Percentiles rank a stretch among this genome's conserved stretches.
These are phyloP conservation scores for Cephus cinctus DNA, from an alignment of 1,140 invertebrate genomes.

Conservation along the genomic window DNA sequence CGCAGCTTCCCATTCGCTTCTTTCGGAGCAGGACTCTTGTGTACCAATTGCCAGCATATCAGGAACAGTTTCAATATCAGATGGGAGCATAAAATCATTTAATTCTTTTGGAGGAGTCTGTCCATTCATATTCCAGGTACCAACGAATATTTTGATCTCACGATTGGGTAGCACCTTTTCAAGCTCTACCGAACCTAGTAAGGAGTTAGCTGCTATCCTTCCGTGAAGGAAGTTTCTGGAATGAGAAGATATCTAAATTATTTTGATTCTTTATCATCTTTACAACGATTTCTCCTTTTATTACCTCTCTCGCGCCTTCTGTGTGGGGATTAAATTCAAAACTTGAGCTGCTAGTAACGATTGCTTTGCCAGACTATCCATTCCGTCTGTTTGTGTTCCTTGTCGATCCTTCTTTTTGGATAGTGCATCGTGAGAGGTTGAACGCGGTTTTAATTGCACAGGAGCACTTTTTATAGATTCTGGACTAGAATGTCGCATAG, in stretches of 20 bases:
- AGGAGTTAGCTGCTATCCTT: constrained; percentile 71
- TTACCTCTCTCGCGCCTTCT: constrained; percentile 74
- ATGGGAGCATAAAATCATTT: constrained; percentile 86
- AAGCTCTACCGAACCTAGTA: constrained; percentile 80
- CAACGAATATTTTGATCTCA: constrained; percentile 84
- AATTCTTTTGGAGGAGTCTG: constrained; percentile 76
- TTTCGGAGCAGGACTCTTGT: constrained; percentile 85
- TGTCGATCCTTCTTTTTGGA: constrained; percentile 40
- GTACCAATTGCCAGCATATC: constrained; percentile 91
- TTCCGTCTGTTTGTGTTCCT: constrained; percentile 38
- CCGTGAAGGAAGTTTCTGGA: constrained; percentile 76
- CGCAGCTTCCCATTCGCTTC: constrained; percentile 86
- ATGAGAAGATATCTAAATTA: no score
- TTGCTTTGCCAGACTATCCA: constrained; percentile 70
- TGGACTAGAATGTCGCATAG: constrained; percentile 46
- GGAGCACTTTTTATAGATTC: constrained; percentile 51
- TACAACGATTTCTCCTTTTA: no score
- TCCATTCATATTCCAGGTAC: constrained; percentile 97
- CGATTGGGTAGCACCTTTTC: constrained; percentile 82
- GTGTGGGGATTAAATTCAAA: constrained; percentile 74
- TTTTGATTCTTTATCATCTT: no score
- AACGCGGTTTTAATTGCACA: constrained; percentile 42
- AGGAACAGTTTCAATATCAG: constrained; percentile 78
- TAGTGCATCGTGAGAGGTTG: constrained; percentile 45
- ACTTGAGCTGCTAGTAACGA: constrained; percentile 75